These are phyloP conservation scores for Chalcosyrphus nemorum DNA, from an alignment of 2,888 invertebrate genomes.

Conservation along the genomic window DNA sequence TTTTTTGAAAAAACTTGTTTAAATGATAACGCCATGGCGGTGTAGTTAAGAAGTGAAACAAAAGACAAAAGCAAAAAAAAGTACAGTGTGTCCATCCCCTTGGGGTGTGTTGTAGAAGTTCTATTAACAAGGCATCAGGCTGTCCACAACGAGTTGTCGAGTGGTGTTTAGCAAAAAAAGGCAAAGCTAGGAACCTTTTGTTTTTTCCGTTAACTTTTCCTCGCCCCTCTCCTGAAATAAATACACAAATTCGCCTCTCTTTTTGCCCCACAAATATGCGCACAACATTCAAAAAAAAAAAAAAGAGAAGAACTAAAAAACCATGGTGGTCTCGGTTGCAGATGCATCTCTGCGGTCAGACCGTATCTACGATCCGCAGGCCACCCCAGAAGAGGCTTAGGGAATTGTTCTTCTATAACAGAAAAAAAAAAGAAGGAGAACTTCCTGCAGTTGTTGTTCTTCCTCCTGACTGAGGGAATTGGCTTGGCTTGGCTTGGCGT, in stretches of 20 bases:
- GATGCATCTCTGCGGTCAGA: constrained; percentile 54
- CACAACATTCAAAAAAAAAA: not conserved
- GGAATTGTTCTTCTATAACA: constrained; percentile 7
- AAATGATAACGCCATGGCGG: constrained; percentile 66
- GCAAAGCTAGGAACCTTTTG: constrained; percentile 25
- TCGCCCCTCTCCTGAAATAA: not conserved
- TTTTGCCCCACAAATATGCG: not conserved
- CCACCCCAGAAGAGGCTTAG: constrained; percentile 18
- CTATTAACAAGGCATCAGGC: constrained; percentile 65
- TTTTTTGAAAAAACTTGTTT: constrained; percentile 59
- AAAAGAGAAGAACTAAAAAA: constrained; percentile 7
- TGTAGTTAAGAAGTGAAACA: constrained; percentile 50
- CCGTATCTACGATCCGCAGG: constrained; percentile 54
- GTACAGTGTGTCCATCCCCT: constrained; percentile 29
- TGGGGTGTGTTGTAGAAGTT: constrained; percentile 52
- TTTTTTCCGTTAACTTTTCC: constrained; percentile 8
- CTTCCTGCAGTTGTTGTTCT: not conserved
- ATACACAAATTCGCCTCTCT: no score
- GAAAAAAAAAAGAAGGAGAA: not conserved
- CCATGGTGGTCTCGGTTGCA: constrained; percentile 39
- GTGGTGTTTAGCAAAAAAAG: constrained; percentile 17
- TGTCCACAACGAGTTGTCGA: constrained; percentile 59
- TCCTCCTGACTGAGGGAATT: not conserved
- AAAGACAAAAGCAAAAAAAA: constrained; percentile 32
- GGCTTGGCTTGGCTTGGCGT: no score